Evolutionary conservation across 2,797 vertebrate species (phyloP), one percentile per base, ranked within the genome.

Genomic region (Enoplosus armatus): DNA sequence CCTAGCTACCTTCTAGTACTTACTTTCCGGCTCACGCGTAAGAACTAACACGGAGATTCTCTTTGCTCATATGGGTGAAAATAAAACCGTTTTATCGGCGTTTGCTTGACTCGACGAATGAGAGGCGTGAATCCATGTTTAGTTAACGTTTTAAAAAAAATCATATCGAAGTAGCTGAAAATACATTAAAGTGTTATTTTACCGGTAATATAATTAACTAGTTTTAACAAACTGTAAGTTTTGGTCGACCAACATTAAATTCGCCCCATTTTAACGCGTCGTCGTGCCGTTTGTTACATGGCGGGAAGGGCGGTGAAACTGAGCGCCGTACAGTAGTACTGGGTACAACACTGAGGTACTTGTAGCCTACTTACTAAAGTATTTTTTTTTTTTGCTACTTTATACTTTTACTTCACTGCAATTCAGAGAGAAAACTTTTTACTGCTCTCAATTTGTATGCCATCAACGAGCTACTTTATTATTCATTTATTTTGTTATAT

Each of bases 11-110:
- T 85, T 82, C 73, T 26, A 60, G 31, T 33, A 80, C 35, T 75
- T 89, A 89, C 85, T 82, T 80, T 62, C 59, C 77, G n/a, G 56
- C 59, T 75, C 61, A 10, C 18, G 8, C 45, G 4, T 7, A 6
- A 3, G 24, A 85, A 81, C 89, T 87, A 85, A 41, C 91, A 18
- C 91, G 85, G 93, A 85, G 93, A 92, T 92, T 29, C 0, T 8
- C 27, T 48, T 7, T 8, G 26, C 37, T 31, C 1, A 0, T 1
- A 14, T 3, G 3, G 1, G 3, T 2, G 4, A 2, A 16, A 15
- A 24, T 14, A 9, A 10, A 22, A 2, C 0, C 0, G 4, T n/a
- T 61, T 33, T 0, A 3, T 3, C 1, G 0, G 1, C 0, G 18
- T 24, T 47, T 29, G 0, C 6, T 12, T 16, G 0, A 14, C 2